Conservation (phyloP, 2,888 invertebrate species). For the Limnephilus rhombicus region DNA sequence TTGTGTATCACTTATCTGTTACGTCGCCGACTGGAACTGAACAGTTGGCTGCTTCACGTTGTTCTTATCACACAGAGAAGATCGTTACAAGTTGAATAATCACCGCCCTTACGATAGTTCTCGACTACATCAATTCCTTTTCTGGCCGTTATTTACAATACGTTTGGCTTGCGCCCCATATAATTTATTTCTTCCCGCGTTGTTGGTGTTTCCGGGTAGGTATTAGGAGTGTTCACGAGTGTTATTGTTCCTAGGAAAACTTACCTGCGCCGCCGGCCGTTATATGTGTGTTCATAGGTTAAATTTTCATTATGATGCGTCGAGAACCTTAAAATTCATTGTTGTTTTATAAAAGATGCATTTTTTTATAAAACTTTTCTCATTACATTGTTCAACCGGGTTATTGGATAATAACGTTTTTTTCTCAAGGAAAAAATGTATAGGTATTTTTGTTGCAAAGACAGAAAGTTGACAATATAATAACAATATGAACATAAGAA, state of each 20-base stretch:
- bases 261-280: not conserved
- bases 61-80: slow-evolving; percentile 38
- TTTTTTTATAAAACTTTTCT: too few species aligned
- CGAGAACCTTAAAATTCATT: too few species aligned
- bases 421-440: too few species aligned
- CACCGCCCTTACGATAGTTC: slow-evolving; percentile 49
- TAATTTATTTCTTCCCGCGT: slow-evolving; percentile 50
- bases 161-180: slow-evolving; percentile 46
- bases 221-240: not conserved
- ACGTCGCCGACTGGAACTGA: not conserved
- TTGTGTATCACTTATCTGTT: slow-evolving; percentile 35
- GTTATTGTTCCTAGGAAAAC: not conserved
- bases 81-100: slow-evolving; percentile 55
- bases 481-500: too few species aligned
- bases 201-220: not conserved
- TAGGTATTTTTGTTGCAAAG: too few species aligned
- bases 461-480: too few species aligned
- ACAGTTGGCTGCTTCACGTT: not conserved
- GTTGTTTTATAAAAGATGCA: too few species aligned
- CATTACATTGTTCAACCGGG: too few species aligned
- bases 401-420: too few species aligned
- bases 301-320: too few species aligned
- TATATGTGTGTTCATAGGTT: not conserved
- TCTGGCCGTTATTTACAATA: slow-evolving; percentile 58
- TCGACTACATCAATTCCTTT: slow-evolving; percentile 45